These are phyloP conservation scores for Saccostrea cuccullata DNA, from an alignment of 1,140 invertebrate genomes.

Conservation along the genomic window DNA sequence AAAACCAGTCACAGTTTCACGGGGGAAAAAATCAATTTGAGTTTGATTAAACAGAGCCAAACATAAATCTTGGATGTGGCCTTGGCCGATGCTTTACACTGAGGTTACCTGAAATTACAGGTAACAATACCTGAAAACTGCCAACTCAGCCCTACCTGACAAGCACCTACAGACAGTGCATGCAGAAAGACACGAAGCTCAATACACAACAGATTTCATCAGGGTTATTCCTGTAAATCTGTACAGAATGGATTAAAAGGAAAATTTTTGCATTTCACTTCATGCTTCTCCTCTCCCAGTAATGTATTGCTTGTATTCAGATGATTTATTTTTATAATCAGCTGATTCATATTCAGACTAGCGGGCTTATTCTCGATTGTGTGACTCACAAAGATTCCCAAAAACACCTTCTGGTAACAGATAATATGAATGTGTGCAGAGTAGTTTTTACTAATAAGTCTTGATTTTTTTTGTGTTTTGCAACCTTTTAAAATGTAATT, in stretches of 20 bases:
- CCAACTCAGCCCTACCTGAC: not conserved
- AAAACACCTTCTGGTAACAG: not conserved
- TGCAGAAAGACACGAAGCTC: not conserved
- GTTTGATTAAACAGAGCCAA: slow-evolving; percentile 4
- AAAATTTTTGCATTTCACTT: too few relatives aligned
- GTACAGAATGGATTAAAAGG: not conserved
- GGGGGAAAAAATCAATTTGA: not conserved
- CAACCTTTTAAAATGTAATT: not conserved
- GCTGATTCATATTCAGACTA: not conserved
- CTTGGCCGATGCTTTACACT: slow-evolving; percentile 12
- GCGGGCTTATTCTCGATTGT: not conserved
- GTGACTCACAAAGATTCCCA: not conserved
- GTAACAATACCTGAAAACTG: not conserved
- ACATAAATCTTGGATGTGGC: not conserved
- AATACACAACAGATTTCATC: too few relatives aligned
- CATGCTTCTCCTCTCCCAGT: not conserved
- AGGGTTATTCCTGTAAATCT: not conserved
- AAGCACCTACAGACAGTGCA: not conserved
- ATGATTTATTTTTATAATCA: not conserved
- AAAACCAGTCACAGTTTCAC: not conserved
- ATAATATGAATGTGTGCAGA: not conserved
- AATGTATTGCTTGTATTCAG: not conserved
- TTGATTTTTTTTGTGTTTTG: too few relatives aligned
- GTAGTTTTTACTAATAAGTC: too few relatives aligned
- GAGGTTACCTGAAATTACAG: not conserved